Conservation (phyloP, 2,797 vertebrate species). For the Babyrousa celebensis region DNA sequence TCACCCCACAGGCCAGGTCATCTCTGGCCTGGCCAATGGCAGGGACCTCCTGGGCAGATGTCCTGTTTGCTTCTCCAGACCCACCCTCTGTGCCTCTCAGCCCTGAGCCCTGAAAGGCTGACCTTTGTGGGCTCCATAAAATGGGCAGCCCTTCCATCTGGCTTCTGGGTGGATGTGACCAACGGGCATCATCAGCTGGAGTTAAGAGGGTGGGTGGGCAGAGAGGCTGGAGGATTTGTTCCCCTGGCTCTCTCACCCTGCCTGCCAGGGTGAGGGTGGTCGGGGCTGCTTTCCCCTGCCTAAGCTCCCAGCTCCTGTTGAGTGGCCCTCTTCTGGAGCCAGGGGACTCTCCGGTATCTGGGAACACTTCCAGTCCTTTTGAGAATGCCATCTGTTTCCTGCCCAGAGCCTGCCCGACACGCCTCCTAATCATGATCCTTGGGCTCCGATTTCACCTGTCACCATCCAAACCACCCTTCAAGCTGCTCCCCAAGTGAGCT, state of each 20-base stretch:
- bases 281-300: slow-evolving; percentile 33
- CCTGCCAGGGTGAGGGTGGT: neutral
- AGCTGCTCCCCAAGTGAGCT: slow-evolving; percentile 53
- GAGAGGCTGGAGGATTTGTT: neutral
- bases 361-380: slow-evolving; percentile 71
- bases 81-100: neutral
- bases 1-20: neutral
- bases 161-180: slow-evolving; percentile 43
- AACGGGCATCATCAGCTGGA: neutral
- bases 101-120: neutral
- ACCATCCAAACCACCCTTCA: slow-evolving; percentile 43
- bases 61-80: neutral
- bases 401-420: slow-evolving; percentile 50
- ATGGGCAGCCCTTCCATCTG: neutral
- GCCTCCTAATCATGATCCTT: slow-evolving; percentile 70
- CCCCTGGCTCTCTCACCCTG: neutral
- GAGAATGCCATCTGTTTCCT: slow-evolving; percentile 80
- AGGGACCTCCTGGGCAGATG: neutral
- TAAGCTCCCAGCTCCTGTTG: neutral
- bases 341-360: slow-evolving; percentile 56
- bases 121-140: neutral
- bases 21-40: neutral
- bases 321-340: slow-evolving; percentile 33
- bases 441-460: slow-evolving; percentile 68
- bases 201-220: neutral